Evolutionary conservation across 2,888 invertebrate species (phyloP).

Genomic region (Thera britannica): DNA sequence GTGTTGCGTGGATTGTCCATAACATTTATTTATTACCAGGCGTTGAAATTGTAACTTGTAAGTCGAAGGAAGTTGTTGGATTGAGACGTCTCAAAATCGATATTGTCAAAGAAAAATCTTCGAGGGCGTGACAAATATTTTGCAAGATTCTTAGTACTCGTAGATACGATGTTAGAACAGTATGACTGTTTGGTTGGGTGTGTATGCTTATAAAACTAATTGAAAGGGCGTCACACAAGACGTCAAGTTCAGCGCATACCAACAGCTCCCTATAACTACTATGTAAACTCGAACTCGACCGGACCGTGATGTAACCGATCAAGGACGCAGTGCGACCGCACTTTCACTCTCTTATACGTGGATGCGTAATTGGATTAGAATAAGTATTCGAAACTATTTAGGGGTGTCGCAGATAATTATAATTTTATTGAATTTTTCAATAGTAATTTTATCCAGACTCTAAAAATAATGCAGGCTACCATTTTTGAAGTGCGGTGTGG

Average conservation of each 20-base stretch:
- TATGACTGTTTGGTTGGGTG: background rate
- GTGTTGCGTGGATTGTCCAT: too few relatives aligned
- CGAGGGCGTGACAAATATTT: too few relatives aligned
- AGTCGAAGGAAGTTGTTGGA: too few relatives aligned
- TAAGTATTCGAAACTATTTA: slow-evolving; percentile 27
- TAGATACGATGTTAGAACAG: too few relatives aligned
- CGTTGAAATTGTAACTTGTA: too few relatives aligned
- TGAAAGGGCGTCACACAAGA: too few relatives aligned
- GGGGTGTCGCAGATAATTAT: slow-evolving; percentile 28
- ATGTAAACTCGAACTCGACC: slow-evolving; percentile 24
- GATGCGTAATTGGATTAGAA: slow-evolving; percentile 42
- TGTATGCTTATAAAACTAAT: background rate
- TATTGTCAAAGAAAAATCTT: too few relatives aligned
- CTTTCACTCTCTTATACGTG: slow-evolving; percentile 57
- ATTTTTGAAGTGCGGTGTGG: too few relatives aligned
- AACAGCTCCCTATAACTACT: slow-evolving; percentile 11
- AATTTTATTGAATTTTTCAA: background rate
- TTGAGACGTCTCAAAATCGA: too few relatives aligned
- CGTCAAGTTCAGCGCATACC: slow-evolving; percentile 6
- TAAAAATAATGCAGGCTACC: too few relatives aligned
- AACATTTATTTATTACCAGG: too few relatives aligned
- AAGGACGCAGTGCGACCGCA: slow-evolving; percentile 60
- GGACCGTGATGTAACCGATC: slow-evolving; percentile 40
- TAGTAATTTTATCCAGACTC: background rate
- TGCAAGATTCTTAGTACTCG: too few relatives aligned